Conservation (phyloP, 2,888 invertebrate species). For the Limnephilus rhombicus region DNA sequence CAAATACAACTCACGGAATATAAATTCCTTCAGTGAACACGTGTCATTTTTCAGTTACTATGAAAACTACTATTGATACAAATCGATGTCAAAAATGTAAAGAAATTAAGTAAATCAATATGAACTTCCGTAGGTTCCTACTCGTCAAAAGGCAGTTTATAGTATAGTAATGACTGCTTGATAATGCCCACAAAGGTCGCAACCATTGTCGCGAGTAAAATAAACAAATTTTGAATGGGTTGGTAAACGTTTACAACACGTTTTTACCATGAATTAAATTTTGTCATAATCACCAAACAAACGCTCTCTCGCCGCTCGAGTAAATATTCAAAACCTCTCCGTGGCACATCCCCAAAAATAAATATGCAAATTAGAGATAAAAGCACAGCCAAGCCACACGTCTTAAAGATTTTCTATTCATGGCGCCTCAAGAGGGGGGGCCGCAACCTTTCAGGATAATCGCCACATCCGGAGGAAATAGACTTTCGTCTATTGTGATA, state of each 20-base stretch:
- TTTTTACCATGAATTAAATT: not conserved
- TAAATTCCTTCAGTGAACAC: too few species aligned
- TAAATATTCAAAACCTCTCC: not conserved
- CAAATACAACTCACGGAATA: too few species aligned
- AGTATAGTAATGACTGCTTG: too few species aligned
- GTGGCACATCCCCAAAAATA: slow-evolving; percentile 6
- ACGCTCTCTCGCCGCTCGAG: not conserved
- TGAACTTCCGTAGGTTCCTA: not conserved
- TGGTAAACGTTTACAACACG: not conserved
- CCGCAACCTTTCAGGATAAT: slow-evolving; percentile 30
- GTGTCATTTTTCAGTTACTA: too few species aligned
- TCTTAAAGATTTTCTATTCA: slow-evolving; percentile 55
- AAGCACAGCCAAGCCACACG: slow-evolving; percentile 28
- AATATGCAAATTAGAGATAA: slow-evolving; percentile 46
- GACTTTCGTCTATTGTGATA: slow-evolving; percentile 41
- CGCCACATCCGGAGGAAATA: slow-evolving; percentile 27
- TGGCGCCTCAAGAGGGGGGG: slow-evolving; percentile 28
- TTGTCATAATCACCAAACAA: not conserved
- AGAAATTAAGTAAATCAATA: not conserved
- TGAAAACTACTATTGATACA: too few species aligned
- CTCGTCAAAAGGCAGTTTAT: too few species aligned
- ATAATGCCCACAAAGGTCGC: too few species aligned
- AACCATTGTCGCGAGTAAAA: too few species aligned
- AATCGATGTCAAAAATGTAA: too few species aligned
- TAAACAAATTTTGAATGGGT: not conserved